These are phyloP conservation scores for Zaprionus bogoriensis DNA, from an alignment of 2,888 invertebrate genomes.

Conservation along the genomic window DNA sequence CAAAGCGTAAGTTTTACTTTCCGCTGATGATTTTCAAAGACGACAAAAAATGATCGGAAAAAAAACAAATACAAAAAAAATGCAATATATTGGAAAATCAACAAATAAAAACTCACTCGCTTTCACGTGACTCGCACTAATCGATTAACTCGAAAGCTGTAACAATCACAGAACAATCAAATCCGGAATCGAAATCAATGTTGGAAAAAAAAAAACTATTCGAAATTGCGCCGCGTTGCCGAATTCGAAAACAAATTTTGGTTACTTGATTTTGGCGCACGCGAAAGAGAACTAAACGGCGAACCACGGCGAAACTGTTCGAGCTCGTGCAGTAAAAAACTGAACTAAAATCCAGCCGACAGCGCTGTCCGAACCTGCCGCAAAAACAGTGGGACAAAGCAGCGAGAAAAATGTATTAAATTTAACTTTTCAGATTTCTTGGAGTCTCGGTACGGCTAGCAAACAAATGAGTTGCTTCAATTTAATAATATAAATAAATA, in stretches of 20 bases:
- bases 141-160: constrained; percentile 25
- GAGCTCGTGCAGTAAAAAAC: constrained; percentile 52
- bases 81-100: background rate
- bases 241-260: constrained; percentile 22
- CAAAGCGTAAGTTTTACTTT: background rate
- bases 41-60: background rate
- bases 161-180: constrained; percentile 2
- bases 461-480: too few species aligned
- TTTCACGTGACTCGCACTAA: constrained; percentile 54
- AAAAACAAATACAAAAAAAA: background rate
- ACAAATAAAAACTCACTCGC: constrained; percentile 46
- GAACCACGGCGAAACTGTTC: constrained; percentile 47
- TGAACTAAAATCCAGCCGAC: constrained; percentile 21
- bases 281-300: constrained; percentile 65
- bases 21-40: background rate
- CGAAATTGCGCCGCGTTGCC: constrained; percentile 9
- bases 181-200: constrained; percentile 6
- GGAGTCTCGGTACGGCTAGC: too few species aligned
- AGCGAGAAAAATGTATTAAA: background rate
- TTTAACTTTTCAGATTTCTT: background rate
- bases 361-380: constrained; percentile 26
- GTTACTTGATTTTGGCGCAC: constrained; percentile 65
- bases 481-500: background rate
- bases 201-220: constrained; percentile 4
- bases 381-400: constrained; percentile 21